Base-by-base conservation (phyloP, 2,797 vertebrate species). In the Falco biarmicus region DNA sequence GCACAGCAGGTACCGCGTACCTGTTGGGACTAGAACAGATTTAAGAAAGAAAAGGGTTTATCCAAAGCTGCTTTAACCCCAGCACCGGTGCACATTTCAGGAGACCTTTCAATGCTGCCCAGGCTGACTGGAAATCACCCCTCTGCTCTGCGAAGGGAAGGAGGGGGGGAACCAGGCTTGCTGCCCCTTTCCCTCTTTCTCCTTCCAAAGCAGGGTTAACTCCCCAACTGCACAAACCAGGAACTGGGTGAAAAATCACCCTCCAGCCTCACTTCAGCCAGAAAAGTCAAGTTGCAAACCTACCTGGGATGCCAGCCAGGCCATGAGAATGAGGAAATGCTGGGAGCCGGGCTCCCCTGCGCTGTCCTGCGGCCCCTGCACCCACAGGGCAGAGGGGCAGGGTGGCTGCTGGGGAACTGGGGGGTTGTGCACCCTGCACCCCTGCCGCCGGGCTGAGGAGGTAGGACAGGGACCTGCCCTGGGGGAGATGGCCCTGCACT, bases 1-100 rank as follows among this genome's bases (percentile, higher is more conserved):
- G 68, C 79, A 88, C 66, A 95, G 74, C 15, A 31, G 89, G 53
- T 79, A 69, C 73, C 45, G 31, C 6, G 50, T 90, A 89, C 93
- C 65, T 95, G 83, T 17, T 92, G 83, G 39, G 90, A 87, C 73
- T 73, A 60, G 89, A 93, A 83, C 43, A 89, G 80, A 95, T 96
- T 94, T 86, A 87, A 87, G 64, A 41, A 87, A 82, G 19, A 87
- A 94, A 95, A 93, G n/a, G 61, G 89, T 71, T 97, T 95, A 96
- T 90, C 61, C 80, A 94, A 97, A 97, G 94, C 89, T 50, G 48
- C 82, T 91, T 88, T 94, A 76, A 91, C 34, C 39, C 61, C 16
- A 68, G 77, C 73, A 85, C 41, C 17, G 26, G 53, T 75, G 45
- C 53, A 66, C 34, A n/a, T 80, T 93, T 73, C 63, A 87, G 51